Evolutionary conservation across 1,140 invertebrate species (phyloP).

Genomic region (Pseudomyrmex flavicornis): DNA sequence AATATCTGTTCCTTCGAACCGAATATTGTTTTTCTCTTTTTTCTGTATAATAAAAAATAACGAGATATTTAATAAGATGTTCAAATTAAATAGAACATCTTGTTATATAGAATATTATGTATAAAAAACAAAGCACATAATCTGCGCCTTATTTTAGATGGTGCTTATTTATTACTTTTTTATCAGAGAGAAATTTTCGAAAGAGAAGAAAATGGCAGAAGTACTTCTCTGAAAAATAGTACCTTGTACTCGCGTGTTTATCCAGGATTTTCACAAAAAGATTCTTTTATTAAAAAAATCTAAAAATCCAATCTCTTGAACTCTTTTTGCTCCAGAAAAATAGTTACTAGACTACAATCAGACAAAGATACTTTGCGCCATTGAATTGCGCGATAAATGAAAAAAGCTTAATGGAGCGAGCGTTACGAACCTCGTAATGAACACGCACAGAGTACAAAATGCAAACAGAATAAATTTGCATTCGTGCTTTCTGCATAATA

Average conservation of each 20-base stretch:
- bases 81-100: too few species aligned
- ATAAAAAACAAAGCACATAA: neutral
- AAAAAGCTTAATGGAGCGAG: constrained; percentile 14
- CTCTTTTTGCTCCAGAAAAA: constrained; percentile 1
- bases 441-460: neutral
- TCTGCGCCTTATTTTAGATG: neutral
- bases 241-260: constrained; percentile 17
- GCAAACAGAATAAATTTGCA: neutral
- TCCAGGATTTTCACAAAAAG: constrained; percentile 21
- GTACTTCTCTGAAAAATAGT: neutral
- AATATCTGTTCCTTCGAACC: too few species aligned
- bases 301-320: neutral
- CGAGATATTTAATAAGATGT: too few species aligned
- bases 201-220: neutral
- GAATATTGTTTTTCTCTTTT: too few species aligned
- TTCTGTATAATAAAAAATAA: too few species aligned
- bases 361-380: neutral
- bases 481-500: neutral
- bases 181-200: neutral
- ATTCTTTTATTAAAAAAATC: constrained; percentile 18
- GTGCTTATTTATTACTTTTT: constrained; percentile 6
- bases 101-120: too few species aligned
- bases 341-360: neutral
- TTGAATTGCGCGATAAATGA: constrained; percentile 17
- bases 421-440: constrained; percentile 8